These are phyloP conservation scores for Papilio protenor DNA, from an alignment of 2,888 invertebrate species.

Conservation along the genomic window DNA sequence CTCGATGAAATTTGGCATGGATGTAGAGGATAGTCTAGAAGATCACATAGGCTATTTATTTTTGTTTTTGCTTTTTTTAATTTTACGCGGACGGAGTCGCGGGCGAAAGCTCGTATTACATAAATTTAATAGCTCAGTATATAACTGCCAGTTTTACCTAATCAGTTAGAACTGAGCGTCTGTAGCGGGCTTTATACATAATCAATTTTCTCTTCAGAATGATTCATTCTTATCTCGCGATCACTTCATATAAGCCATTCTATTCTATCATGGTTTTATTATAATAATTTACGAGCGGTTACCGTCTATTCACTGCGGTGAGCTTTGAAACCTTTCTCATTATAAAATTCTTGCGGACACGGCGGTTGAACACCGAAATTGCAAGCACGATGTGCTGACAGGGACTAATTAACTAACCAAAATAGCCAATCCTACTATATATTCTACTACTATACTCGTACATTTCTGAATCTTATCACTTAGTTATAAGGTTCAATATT, in stretches of 20 bases:
- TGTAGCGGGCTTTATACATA: too few species aligned
- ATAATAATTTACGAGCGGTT: constrained; percentile 31
- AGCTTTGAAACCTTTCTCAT: constrained; percentile 34
- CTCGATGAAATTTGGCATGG: too few species aligned
- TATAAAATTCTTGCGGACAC: constrained; percentile 51
- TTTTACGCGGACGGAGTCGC: too few species aligned
- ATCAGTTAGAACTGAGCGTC: not conserved
- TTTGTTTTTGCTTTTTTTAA: too few species aligned
- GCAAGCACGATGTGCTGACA: constrained; percentile 52
- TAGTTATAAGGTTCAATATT: not conserved
- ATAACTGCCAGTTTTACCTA: too few species aligned
- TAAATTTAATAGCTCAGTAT: too few species aligned
- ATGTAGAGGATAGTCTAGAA: too few species aligned
- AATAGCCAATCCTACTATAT: not conserved
- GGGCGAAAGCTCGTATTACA: too few species aligned
- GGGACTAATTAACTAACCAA: constrained; percentile 25
- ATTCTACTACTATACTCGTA: too few species aligned
- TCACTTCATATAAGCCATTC: not conserved
- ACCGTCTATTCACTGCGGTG: constrained; percentile 43
- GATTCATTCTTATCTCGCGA: not conserved
- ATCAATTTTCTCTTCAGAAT: too few species aligned
- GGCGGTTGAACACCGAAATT: constrained; percentile 58
- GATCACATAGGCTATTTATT: too few species aligned
- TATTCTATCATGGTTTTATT: not conserved
- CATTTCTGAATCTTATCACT: constrained; percentile 3